These are phyloP conservation scores for Burhinus bistriatus DNA, from an alignment of 2,113 vertebrate genomes.

Conservation along the genomic window DNA sequence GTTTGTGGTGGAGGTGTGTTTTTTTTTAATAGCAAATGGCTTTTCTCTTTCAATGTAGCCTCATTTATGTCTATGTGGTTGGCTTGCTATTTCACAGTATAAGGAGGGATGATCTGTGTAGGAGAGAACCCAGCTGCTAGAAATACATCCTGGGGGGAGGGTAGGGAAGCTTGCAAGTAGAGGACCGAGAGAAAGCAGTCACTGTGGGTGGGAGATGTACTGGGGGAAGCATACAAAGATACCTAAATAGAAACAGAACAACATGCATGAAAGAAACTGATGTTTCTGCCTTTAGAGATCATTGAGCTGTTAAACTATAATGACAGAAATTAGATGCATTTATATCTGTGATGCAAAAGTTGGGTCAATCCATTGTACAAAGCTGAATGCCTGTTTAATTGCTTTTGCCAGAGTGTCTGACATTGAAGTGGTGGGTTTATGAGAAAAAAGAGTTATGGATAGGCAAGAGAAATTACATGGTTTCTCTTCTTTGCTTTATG, in stretches of 20 bases:
- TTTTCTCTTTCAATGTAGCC: background rate
- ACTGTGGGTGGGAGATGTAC: background rate
- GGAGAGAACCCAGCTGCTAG: constrained; percentile 21
- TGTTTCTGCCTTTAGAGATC: constrained; percentile 3
- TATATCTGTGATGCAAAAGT: background rate
- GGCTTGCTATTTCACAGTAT: background rate
- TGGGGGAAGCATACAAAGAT: background rate
- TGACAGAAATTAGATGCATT: background rate
- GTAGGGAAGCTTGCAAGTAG: background rate
- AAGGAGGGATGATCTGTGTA: constrained; percentile 21
- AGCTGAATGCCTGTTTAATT: background rate
- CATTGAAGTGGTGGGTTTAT: background rate
- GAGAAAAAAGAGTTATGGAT: background rate
- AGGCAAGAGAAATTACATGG: background rate
- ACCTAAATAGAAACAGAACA: constrained; percentile 1
- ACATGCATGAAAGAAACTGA: background rate
- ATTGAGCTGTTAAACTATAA: background rate
- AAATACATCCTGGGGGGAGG: background rate
- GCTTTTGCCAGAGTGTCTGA: background rate
- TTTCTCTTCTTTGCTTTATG: background rate
- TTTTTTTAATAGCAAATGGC: background rate
- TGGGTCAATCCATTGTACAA: background rate
- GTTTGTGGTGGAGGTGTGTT: background rate
- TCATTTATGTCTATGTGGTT: background rate
- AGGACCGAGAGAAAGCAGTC: background rate